These are phyloP conservation scores for Cololabis saira DNA, from an alignment of 2,113 vertebrate genomes.

Conservation along the genomic window DNA sequence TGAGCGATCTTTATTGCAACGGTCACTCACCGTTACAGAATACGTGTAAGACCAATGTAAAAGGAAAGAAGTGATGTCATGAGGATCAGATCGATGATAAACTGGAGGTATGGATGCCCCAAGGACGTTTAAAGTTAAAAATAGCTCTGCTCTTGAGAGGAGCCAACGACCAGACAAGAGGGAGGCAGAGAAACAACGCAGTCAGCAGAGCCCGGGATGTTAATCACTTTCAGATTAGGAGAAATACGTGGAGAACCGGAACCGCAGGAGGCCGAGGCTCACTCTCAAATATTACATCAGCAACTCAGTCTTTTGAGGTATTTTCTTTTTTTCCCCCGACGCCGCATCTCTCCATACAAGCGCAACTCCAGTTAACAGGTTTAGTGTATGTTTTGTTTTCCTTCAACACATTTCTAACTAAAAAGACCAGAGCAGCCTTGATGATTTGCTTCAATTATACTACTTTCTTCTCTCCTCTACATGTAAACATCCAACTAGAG, in stretches of 20 bases:
- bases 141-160: conserved; percentile 67
- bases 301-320: conserved; percentile 4
- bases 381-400: no score
- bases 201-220: conserved; percentile 68
- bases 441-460: no score
- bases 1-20: no score
- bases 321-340: conserved; percentile 8
- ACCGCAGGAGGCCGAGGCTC: conserved; percentile 16
- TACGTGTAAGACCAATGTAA: conserved; percentile 7
- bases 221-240: conserved; percentile 64
- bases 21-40: not conserved
- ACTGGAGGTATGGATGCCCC: conserved; percentile 31
- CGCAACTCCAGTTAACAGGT: no score
- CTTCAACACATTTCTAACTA: no score
- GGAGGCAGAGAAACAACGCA: conserved; percentile 37
- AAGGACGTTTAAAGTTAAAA: conserved; percentile 67
- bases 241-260: conserved; percentile 28
- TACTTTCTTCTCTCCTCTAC: no score
- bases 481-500: no score
- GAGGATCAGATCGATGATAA: conserved; percentile 33
- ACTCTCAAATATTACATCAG: conserved; percentile 32
- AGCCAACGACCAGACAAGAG: conserved; percentile 58
- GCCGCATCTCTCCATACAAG: not conserved
- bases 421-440: no score
- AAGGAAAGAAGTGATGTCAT: conserved; percentile 4